Evolutionary conservation across 2,888 invertebrate genomes (phyloP).

Genomic region (Tetragnatha montana): DNA sequence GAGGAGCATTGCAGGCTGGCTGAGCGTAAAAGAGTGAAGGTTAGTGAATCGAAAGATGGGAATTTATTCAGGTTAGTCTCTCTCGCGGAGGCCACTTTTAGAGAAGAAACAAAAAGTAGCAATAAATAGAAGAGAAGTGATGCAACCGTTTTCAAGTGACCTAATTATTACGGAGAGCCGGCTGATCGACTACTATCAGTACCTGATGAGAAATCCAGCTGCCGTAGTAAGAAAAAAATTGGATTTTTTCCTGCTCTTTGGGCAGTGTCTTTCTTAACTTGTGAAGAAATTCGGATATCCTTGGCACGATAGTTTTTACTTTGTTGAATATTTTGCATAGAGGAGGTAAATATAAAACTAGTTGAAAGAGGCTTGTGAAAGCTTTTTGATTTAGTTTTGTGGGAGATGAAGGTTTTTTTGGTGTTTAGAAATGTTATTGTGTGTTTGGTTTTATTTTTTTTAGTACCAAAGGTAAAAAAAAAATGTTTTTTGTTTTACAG

Average conservation of each 20-base stretch:
- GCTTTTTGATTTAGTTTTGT: too few relatives aligned
- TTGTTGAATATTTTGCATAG: background rate
- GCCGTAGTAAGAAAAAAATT: background rate
- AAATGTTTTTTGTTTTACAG: too few relatives aligned
- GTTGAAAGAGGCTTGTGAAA: too few relatives aligned
- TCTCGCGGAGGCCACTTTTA: conserved; percentile 1
- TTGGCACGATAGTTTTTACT: conserved; percentile 12
- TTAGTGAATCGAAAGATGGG: conserved; percentile 31
- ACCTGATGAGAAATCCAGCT: background rate
- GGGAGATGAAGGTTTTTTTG: too few relatives aligned
- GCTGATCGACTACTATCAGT: conserved; percentile 15
- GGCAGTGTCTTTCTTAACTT: background rate
- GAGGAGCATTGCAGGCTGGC: background rate
- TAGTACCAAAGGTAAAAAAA: too few relatives aligned
- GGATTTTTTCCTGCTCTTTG: background rate
- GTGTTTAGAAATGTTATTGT: too few relatives aligned
- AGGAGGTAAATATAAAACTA: too few relatives aligned
- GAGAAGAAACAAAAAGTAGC: conserved; percentile 8
- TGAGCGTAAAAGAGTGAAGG: conserved; percentile 24
- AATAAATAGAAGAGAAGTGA: conserved; percentile 8
- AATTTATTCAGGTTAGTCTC: conserved; percentile 51
- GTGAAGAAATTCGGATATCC: background rate
- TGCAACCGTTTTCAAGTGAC: conserved; percentile 20
- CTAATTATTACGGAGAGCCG: conserved; percentile 39
- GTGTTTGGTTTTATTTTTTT: too few relatives aligned